These are phyloP conservation scores for Lomographa bimaculata DNA, from an alignment of 2,888 invertebrate species.

Conservation along the genomic window DNA sequence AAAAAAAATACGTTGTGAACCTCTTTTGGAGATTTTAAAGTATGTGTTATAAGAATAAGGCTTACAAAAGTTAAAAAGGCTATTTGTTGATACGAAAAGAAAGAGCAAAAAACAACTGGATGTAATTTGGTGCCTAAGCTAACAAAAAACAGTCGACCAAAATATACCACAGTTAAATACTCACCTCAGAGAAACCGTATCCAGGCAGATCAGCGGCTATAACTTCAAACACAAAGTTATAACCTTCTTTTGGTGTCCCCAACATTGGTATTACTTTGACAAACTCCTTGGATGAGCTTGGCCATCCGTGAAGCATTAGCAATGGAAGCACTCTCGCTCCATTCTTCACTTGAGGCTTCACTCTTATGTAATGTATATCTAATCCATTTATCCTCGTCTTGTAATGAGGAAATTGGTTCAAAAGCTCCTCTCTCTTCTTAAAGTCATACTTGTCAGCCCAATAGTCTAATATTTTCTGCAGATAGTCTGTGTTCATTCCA, in stretches of 20 bases:
- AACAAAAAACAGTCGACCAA: too few species aligned
- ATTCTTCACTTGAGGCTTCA: conserved; percentile 74
- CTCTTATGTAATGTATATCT: conserved; percentile 90
- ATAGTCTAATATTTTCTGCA: conserved; percentile 87
- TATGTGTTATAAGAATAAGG: too few species aligned
- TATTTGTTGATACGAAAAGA: too few species aligned
- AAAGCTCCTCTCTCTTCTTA: conserved; percentile 83
- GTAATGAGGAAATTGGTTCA: conserved; percentile 90
- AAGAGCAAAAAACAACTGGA: too few species aligned
- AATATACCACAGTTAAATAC: conserved; percentile 8
- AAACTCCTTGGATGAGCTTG: conserved; percentile 93
- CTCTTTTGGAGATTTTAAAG: too few species aligned
- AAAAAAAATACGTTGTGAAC: too few species aligned
- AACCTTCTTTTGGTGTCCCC: conserved; percentile 77
- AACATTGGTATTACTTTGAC: conserved; percentile 88
- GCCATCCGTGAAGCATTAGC: conserved; percentile 93
- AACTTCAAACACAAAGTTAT: conserved; percentile 87
- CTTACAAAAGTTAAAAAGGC: too few species aligned
- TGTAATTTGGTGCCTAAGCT: too few species aligned
- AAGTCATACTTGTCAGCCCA: conserved; percentile 90
- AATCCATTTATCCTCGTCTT: conserved; percentile 89
- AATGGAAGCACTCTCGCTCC: conserved; percentile 81
- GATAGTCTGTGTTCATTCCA: conserved; percentile 89
- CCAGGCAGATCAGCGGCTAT: conserved; percentile 87
- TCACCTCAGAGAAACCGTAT: conserved; percentile 87